Evolutionary conservation across 2,113 vertebrate genomes (phyloP), one percentile per base, ranked within the genome.

Genomic region (Alexandromys fortis): DNA sequence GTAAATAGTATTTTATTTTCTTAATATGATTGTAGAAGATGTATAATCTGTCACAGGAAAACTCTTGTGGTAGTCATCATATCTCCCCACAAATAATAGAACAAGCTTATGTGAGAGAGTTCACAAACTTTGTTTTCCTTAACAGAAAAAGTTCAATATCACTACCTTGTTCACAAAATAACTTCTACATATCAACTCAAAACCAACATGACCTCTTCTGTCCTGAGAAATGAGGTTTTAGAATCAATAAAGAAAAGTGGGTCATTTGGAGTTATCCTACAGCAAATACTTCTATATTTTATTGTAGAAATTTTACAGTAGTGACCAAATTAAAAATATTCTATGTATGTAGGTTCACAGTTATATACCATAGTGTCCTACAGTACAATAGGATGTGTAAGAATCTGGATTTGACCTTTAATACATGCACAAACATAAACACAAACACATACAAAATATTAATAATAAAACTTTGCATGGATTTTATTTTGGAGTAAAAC

Each of bases 401-500:
- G 5, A 49, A 35, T 24, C 22, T n/a, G 47, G 1, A 35, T 6
- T 49, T 87, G 33, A 33, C 5, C 9, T 47, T 42, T 24, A 85
- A 26, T 26, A 45, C 11, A 42, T 22, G 61, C 3, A 61, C 79
- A 83, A n/a, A 83, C 13, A 63, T 24, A 63, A n/a, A 85, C n/a
- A 83, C 49, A 83, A 22, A 42, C 26, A 65, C 26, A 85, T 28
- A 85, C 13, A 63, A 38, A 58, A 58, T 58, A 38, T 1, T 24
- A 19, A 35, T 21, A 70, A 8, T 90, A 88, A 88, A 76, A 67
- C 19, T 76, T 49, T 87, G 4, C 28, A 68, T 45, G 35, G 72
- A 61, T 19, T 90, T 92, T 55, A 82, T 75, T 55, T 92, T 85
- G 13, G 90, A 35, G 7, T 33, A 83, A 90, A 83, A 96, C 73